Base-by-base conservation (phyloP, 1,140 invertebrate species). In the Drosophila parvula region DNA sequence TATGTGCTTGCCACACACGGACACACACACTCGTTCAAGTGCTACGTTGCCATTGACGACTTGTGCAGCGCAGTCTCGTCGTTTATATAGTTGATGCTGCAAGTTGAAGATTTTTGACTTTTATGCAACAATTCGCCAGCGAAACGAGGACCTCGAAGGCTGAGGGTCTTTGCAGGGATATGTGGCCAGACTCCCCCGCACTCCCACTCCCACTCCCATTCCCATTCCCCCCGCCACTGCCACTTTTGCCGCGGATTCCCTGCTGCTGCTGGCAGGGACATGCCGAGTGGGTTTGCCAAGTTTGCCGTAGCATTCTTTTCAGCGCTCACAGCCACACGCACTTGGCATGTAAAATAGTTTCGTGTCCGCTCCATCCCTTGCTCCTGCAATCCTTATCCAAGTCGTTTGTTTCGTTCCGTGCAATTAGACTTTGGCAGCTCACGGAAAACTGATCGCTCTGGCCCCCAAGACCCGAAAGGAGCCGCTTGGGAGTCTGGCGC, bases 61-160 rank as follows among this genome's bases (percentile, higher is more conserved):
- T 80, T 74, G 74, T 80, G 84, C 75, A 73, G 84, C 76, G 63
- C 56, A 78, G 63, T 64, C 56, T 67, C 84, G 73, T 80, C 80
- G 73, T 80, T 80, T 86, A 76, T 78, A 63, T 74, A 89, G 84
- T 90, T 84, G 70, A 75, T 76, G 78, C 80, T 89, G 70, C 71
- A 81, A 89, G 84, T 84, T 81, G 78, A 89, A 90, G 84, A 89
- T 89, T 89, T 88, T 79, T 89, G 84, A 89, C 84, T 89, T 89
- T 89, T 81, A 89, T 89, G 84, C 85, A 88, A 89, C 84, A 89
- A 88, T 88, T 88, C 84, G 77, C 74, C 64, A 62, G 79, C 83
- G 79, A 81, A 81, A 70, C 44, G 73, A 53, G 57, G 74, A 41
- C 32, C 18, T 64, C 18, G 57, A 44, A 28, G 50, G 50, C 32